phyloP scores from a whole-genome alignment of 2,113 vertebrate genomes.

The Formicarius rufipectus region DNA sequence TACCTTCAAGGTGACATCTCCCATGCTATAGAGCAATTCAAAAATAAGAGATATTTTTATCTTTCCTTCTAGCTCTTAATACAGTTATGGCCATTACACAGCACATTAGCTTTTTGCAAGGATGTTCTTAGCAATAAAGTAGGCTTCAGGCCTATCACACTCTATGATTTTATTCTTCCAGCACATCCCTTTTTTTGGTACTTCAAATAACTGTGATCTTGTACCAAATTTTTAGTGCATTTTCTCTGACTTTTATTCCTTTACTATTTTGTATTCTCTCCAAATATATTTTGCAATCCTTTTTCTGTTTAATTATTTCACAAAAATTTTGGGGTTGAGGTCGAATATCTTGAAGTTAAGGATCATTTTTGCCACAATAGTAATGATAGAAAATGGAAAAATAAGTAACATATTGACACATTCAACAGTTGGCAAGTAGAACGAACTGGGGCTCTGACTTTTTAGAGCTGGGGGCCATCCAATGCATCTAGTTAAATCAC shows the following conservation, averaged over 20 bases:
- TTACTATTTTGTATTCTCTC: neutral
- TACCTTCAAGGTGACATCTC: constrained; percentile 62
- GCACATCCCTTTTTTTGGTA: neutral
- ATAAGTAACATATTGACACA: neutral
- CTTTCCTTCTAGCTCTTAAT: constrained; percentile 42
- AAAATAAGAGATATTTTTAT: constrained; percentile 47
- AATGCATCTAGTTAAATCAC: neutral
- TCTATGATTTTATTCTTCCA: constrained; percentile 42
- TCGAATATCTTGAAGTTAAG: neutral
- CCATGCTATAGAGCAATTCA: constrained; percentile 7
- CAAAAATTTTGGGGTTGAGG: neutral
- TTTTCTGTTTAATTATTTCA: neutral
- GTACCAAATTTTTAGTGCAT: neutral
- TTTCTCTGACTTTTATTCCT: neutral
- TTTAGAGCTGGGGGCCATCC: neutral
- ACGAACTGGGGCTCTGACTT: neutral
- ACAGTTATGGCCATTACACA: constrained; percentile 49
- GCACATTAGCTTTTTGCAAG: constrained; percentile 59
- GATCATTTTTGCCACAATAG: neutral
- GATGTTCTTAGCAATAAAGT: constrained; percentile 33
- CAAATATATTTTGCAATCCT: neutral
- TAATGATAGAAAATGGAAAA: neutral
- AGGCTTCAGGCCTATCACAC: constrained; percentile 29
- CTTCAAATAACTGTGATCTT: neutral
- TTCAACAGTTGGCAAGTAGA: neutral